Evolutionary conservation across 2,888 invertebrate genomes (phyloP).

Genomic region (Litoditis marina): DNA sequence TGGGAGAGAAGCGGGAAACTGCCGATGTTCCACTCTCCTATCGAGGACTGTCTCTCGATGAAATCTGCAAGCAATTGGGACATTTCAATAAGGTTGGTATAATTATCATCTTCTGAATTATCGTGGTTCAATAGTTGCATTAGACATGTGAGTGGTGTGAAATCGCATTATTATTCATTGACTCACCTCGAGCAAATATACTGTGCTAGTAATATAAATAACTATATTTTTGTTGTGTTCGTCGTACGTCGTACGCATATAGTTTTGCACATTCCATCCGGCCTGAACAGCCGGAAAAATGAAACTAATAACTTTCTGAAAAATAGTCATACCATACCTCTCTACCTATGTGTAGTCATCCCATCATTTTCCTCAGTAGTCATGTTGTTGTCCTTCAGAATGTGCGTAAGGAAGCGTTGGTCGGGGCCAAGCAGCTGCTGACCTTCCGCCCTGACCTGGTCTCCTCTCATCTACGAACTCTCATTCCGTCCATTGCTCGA

Average conservation of each 20-base stretch:
- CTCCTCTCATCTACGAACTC: conserved; percentile 28
- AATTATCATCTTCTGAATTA: not conserved
- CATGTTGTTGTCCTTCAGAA: conserved; percentile 32
- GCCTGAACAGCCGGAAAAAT: no score
- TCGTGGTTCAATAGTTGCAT: no score
- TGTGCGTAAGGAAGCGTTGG: conserved; percentile 40
- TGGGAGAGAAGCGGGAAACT: conserved; percentile 34
- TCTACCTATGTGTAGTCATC: no score
- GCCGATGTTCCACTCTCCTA: conserved; percentile 32
- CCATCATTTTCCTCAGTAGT: no score
- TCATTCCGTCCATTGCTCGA: conserved; percentile 41
- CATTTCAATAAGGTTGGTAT: conserved; percentile 45
- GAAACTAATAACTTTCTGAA: not conserved
- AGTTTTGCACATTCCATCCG: no score
- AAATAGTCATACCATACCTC: no score
- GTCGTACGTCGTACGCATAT: no score
- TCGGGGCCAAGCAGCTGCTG: conserved; percentile 43
- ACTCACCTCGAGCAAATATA: not conserved
- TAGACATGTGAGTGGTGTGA: no score
- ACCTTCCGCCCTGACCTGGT: conserved; percentile 39
- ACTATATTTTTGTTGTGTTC: no score
- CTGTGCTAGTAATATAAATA: no score
- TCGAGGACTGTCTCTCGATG: conserved; percentile 45
- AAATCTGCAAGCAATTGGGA: conserved; percentile 47
- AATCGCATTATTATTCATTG: not conserved